A percentile compares a stretch with the other conserved stretches of the same genome.
Conservation (phyloP, 2,113 vertebrate genomes). For the Lathamus discolor region DNA sequence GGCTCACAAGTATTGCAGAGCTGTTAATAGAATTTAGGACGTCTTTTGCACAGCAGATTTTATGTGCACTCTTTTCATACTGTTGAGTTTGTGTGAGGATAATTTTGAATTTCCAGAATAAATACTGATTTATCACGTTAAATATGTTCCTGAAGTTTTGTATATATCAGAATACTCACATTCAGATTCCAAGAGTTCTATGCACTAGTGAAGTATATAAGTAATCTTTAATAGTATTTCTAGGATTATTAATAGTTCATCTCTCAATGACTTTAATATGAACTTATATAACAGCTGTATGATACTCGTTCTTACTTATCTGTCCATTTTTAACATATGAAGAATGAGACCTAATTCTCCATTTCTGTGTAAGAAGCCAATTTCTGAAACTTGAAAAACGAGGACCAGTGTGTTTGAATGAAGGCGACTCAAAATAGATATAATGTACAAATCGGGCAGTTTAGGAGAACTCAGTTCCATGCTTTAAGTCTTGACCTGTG, state of each 20-base stretch:
- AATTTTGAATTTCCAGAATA: neutral
- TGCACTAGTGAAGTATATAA: neutral
- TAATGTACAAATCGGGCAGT: neutral
- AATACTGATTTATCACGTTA: neutral
- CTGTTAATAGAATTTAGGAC: neutral
- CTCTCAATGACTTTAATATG: neutral
- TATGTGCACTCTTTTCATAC: neutral
- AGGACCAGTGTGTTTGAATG: neutral
- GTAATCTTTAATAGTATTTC: neutral
- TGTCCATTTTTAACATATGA: neutral
- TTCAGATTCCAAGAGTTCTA: neutral
- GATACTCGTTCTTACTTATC: neutral
- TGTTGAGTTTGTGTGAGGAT: neutral
- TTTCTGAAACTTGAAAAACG: neutral
- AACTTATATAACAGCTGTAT: neutral
- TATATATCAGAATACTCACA: neutral
- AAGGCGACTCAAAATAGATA: neutral
- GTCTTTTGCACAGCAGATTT: neutral
- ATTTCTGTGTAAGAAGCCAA: neutral
- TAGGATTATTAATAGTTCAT: neutral
- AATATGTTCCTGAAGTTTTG: neutral
- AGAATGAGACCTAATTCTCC: neutral
- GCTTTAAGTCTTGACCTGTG: neutral
- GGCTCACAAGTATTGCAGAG: neutral
- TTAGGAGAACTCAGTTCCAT: neutral